phyloP scores from a whole-genome alignment of 2,888 invertebrate genomes.

The Cheilosia urbana region DNA sequence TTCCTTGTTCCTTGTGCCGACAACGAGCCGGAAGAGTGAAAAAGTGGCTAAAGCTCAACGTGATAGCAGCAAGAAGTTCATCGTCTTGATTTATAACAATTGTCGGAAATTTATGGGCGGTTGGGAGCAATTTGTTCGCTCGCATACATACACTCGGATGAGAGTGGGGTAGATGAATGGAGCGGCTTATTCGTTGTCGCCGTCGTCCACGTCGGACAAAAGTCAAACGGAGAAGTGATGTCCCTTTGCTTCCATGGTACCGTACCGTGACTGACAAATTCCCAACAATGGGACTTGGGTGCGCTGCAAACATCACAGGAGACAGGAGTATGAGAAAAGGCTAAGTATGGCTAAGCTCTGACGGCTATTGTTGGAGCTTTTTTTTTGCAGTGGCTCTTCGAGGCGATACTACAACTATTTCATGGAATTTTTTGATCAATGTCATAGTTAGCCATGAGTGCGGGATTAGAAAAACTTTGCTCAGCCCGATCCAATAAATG shows the following conservation, averaged over 20 bases:
- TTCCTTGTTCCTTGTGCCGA: slow-evolving; percentile 3
- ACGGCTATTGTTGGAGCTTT: slow-evolving; percentile 34
- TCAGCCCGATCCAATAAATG: slow-evolving; percentile 29
- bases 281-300: slow-evolving; percentile 15
- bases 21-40: slow-evolving; percentile 52
- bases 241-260: slow-evolving; percentile 11
- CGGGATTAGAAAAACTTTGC: slow-evolving; percentile 43
- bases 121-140: slow-evolving; percentile 77
- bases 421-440: slow-evolving; percentile 64
- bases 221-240: slow-evolving; percentile 64
- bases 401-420: slow-evolving; percentile 54
- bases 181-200: not conserved
- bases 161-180: not conserved
- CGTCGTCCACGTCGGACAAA: slow-evolving; percentile 29
- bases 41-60: slow-evolving; percentile 73
- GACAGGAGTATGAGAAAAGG: slow-evolving; percentile 37
- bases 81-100: slow-evolving; percentile 77
- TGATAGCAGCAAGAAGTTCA: slow-evolving; percentile 76
- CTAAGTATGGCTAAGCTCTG: slow-evolving; percentile 62
- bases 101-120: slow-evolving; percentile 77
- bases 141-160: slow-evolving; percentile 34
- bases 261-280: slow-evolving; percentile 34
- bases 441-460: slow-evolving; percentile 40
- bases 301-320: slow-evolving; percentile 3
- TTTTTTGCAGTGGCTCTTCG: slow-evolving; percentile 26